Percentiles rank a stretch among this genome's conserved stretches.
These are phyloP conservation scores for Pachycephala philippinensis DNA, from an alignment of 2,113 vertebrate species.

Conservation along the genomic window DNA sequence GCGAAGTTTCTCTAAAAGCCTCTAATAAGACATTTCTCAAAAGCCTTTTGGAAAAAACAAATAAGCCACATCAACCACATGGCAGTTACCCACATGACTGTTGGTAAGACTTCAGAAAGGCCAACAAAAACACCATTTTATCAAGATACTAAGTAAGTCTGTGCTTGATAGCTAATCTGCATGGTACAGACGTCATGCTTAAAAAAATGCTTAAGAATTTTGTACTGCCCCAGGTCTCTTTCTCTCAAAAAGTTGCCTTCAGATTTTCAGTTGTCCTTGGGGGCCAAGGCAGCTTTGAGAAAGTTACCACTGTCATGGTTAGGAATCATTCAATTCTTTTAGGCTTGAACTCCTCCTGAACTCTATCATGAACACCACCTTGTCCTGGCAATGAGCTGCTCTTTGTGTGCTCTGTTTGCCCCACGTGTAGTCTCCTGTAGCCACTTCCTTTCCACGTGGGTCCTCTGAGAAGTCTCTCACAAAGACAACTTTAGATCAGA, in stretches of 20 bases:
- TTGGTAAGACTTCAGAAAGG: not conserved
- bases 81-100: not conserved
- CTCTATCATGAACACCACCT: not conserved
- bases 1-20: not conserved
- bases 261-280: not conserved
- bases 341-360: not conserved
- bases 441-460: accelerated
- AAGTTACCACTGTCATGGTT: not conserved
- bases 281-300: not conserved
- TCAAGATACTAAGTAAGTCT: not conserved
- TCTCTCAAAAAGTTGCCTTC: not conserved
- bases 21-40: not conserved
- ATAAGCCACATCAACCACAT: not conserved
- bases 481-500: not conserved
- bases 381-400: not conserved
- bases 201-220: not conserved
- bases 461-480: not conserved
- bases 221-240: not conserved
- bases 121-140: not conserved
- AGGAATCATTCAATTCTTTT: not conserved
- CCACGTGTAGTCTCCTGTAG: not conserved
- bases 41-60: not conserved
- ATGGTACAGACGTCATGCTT: not conserved
- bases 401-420: not conserved
- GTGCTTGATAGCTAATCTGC: not conserved